Conservation (phyloP, 1,140 invertebrate genomes). For the Cyclargus thomasi region DNA sequence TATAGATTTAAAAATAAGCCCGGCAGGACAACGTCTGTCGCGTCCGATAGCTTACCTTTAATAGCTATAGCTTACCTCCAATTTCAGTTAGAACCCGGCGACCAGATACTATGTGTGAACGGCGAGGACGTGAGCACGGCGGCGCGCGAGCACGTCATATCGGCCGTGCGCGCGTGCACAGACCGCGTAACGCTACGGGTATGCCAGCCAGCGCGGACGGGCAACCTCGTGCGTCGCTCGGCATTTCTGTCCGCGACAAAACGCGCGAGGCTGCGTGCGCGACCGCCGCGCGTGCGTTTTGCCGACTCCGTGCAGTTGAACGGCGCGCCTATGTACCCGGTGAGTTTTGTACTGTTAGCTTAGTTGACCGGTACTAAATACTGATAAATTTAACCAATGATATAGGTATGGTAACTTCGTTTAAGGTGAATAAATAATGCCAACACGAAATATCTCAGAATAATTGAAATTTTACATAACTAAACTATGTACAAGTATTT, state of each 20-base stretch:
- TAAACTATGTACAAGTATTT: too few species aligned
- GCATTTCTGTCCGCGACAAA: conserved; percentile 91
- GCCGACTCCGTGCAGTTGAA: conserved; percentile 92
- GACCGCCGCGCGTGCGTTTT: conserved; percentile 91
- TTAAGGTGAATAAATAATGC: too few species aligned
- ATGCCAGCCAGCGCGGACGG: conserved; percentile 84
- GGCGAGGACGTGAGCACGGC: conserved; percentile 91
- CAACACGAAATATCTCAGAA: too few species aligned
- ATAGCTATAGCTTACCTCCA: neutral
- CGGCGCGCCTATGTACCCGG: conserved; percentile 85
- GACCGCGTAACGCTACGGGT: conserved; percentile 85
- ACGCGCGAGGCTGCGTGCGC: conserved; percentile 85
- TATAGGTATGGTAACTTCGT: too few species aligned
- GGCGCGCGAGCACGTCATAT: conserved; percentile 91
- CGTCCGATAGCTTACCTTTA: too few species aligned
- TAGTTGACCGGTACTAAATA: too few species aligned
- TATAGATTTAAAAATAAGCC: too few species aligned
- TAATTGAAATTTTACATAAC: too few species aligned
- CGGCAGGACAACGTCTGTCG: too few species aligned
- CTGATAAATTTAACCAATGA: too few species aligned
- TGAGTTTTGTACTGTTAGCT: conserved; percentile 74
- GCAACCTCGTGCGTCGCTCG: conserved; percentile 80
- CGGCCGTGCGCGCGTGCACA: conserved; percentile 88
- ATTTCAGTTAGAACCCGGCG: conserved; percentile 86
- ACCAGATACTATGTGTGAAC: conserved; percentile 92